Conservation (phyloP, 1,140 invertebrate genomes). For the Diuraphis noxia region DNA sequence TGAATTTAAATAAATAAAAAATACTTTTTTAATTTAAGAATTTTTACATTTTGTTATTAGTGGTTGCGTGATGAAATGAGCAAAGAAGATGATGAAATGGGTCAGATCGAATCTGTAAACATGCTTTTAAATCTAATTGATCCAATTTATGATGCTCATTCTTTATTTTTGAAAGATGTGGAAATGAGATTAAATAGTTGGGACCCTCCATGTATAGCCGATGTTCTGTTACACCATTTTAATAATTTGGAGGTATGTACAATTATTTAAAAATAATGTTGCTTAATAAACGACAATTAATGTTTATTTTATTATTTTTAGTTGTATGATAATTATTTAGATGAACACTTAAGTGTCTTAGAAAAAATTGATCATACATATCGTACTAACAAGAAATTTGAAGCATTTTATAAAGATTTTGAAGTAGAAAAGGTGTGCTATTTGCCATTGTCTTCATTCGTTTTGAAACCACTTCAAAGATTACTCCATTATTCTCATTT, state of each 20-base stretch:
- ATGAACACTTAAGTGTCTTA: slow-evolving; percentile 74
- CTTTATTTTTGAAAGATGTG: slow-evolving; percentile 69
- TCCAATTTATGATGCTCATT: slow-evolving; percentile 70
- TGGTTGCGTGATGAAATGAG: slow-evolving; percentile 73
- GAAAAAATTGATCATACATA: slow-evolving; percentile 75
- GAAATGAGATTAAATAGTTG: slow-evolving; percentile 70
- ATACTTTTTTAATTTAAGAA: neutral
- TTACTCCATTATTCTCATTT: slow-evolving; percentile 83
- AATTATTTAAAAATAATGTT: slow-evolving; percentile 35
- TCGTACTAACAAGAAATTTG: slow-evolving; percentile 73
- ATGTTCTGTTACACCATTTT: slow-evolving; percentile 70
- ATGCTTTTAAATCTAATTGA: slow-evolving; percentile 67
- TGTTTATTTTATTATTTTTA: slow-evolving; percentile 60
- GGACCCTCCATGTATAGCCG: slow-evolving; percentile 67
- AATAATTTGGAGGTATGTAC: slow-evolving; percentile 64
- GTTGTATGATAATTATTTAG: slow-evolving; percentile 81
- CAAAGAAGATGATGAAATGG: slow-evolving; percentile 66
- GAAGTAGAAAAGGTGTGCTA: slow-evolving; percentile 84
- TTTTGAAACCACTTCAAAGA: slow-evolving; percentile 87
- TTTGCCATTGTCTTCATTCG: slow-evolving; percentile 81
- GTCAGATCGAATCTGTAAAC: slow-evolving; percentile 61
- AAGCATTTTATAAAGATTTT: slow-evolving; percentile 80
- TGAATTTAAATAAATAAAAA: neutral
- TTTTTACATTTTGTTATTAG: slow-evolving; percentile 60
- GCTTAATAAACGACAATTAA: slow-evolving; percentile 44